Base-by-base conservation (phyloP, 2,797 vertebrate genomes). In the Zenarchopterus dispar region DNA sequence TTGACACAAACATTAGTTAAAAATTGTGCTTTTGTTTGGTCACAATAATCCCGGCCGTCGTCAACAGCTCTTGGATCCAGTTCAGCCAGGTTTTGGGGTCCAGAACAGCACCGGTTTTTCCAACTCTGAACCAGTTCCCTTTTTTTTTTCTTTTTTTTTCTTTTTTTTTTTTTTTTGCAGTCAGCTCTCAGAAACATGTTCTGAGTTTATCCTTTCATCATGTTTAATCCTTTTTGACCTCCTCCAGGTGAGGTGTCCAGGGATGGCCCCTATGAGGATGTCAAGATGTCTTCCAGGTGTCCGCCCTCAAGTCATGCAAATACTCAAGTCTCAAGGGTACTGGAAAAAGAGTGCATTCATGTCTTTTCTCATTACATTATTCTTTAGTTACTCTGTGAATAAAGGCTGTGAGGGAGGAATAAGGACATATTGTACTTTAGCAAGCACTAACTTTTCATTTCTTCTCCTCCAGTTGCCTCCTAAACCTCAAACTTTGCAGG, bases 211-310 rank as follows among this genome's bases (percentile, higher is more conserved):
- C 18, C 47, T 45, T 9, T 22, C 45, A 45, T 36, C 44, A 41
- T 26, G 24, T 71, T 17, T 78, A n/a, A 67, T 65, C 51, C 23
- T 44, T 46, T 46, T 52, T 53, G 4, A 54, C 8, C n/a, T 36
- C 41, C 33, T 23, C 33, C 85, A 93, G 86, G 89, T 94, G 96
- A 95, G 59, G 88, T 90, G 58, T 69, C 78, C 59, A 94, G 93
- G 81, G 95, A 97, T 68, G 94, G 94, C 82, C 91, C 92, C 3
- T 99, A 97, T 68, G 96, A 98, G 85, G 95, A 97, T 74, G 91
- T 97, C 46, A 91, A 93, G 81, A 83, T 87, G 0, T 89, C 95
- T 33, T 90, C 96, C 17, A 86, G 92, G 80, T 95, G 95, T 64
- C 72, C 97, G 52, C 95, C 95, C 28, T 28, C 28, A 28, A 28